Evolutionary conservation across 2,888 invertebrate genomes (phyloP).

Genomic region (Pseudococcus longispinus): DNA sequence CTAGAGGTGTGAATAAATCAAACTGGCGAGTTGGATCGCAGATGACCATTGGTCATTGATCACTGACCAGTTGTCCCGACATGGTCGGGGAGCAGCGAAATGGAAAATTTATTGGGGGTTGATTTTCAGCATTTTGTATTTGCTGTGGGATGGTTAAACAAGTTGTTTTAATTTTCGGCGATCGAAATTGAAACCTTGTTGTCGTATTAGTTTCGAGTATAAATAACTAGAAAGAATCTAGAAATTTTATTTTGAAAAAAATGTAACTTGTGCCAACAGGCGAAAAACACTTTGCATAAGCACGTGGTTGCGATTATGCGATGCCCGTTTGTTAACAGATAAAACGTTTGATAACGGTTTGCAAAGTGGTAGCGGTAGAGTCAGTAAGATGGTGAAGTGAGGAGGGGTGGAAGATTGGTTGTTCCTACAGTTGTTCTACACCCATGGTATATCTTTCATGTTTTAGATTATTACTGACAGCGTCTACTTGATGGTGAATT

Average conservation of each 20-base stretch:
- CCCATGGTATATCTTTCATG: no score
- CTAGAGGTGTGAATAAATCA: neutral
- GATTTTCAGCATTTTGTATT: neutral
- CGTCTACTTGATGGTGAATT: no score
- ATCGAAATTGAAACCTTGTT: neutral
- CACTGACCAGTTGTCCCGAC: neutral
- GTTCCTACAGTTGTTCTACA: no score
- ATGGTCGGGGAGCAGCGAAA: neutral
- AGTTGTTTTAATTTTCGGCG: neutral
- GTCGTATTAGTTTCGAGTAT: neutral
- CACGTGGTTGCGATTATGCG: neutral
- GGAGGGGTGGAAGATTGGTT: neutral
- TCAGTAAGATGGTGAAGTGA: neutral
- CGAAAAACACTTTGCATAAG: neutral
- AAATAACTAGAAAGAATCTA: neutral
- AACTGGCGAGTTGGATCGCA: neutral
- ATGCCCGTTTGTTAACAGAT: neutral
- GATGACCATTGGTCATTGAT: neutral
- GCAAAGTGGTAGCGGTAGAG: neutral
- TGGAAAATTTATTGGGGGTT: neutral
- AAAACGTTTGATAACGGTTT: neutral
- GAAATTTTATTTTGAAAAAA: neutral
- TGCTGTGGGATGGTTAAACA: neutral
- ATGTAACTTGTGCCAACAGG: neutral
- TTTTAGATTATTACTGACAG: no score